phyloP scores from a whole-genome alignment of 2,797 vertebrate species.

The Crenichthys baileyi region DNA sequence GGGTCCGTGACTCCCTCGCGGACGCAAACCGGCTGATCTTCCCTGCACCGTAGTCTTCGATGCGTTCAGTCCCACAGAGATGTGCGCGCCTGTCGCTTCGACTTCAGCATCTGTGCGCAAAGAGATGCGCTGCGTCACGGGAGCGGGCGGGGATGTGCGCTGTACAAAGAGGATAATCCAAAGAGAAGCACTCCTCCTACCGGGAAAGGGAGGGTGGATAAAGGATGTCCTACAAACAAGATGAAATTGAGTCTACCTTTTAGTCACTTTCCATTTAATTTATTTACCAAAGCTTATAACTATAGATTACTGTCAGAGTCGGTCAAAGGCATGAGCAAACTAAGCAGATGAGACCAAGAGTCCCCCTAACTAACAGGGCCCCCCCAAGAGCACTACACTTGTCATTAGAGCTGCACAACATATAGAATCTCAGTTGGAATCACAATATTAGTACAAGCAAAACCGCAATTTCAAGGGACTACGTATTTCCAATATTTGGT shows the following conservation, averaged over 20 bases:
- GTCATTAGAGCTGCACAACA: too few species aligned
- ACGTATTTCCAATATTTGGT: background rate
- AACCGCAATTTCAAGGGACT: background rate
- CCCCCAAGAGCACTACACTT: too few species aligned
- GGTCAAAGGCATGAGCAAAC: background rate
- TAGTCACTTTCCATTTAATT: background rate
- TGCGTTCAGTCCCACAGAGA: constrained; percentile 44
- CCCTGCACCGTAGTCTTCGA: constrained; percentile 39
- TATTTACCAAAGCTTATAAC: background rate
- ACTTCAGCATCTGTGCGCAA: constrained; percentile 59
- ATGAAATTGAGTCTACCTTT: background rate
- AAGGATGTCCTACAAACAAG: background rate
- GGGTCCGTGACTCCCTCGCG: constrained; percentile 44
- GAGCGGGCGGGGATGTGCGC: constrained; percentile 56
- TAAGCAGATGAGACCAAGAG: background rate
- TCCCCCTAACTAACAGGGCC: too few species aligned
- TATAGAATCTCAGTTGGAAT: too few species aligned
- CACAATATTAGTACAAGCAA: background rate
- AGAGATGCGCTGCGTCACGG: constrained; percentile 63
- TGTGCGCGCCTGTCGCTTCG: constrained; percentile 55
- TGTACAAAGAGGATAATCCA: constrained; percentile 27
- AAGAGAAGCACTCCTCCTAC: constrained; percentile 46
- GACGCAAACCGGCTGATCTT: constrained; percentile 38
- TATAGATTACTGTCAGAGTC: background rate
- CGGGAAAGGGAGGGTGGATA: constrained; percentile 22